A percentile compares a stretch with the other conserved stretches of the same genome.
Conservation (phyloP, 2,888 invertebrate genomes). For the Agonopterix subpropinquella region DNA sequence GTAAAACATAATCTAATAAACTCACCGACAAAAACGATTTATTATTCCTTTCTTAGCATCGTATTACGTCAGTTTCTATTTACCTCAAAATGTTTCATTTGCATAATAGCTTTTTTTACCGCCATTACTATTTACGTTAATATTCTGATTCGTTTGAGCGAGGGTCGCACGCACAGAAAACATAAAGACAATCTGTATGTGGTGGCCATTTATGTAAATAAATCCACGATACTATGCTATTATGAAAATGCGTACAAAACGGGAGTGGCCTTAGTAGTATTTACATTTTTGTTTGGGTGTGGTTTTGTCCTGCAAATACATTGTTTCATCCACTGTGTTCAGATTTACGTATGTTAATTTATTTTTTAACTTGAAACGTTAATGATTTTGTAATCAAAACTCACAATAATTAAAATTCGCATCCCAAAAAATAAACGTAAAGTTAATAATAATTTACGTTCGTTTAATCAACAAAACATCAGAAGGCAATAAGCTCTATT, state of each 20-base stretch:
- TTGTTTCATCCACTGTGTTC: constrained; percentile 32
- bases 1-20: constrained; percentile 49
- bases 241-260: constrained; percentile 57
- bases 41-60: constrained; percentile 62
- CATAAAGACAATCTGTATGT: constrained; percentile 72
- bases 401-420: constrained; percentile 36
- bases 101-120: constrained; percentile 74
- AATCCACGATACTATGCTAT: constrained; percentile 63
- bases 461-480: constrained; percentile 72
- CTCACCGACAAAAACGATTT: constrained; percentile 56
- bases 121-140: constrained; percentile 71
- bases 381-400: constrained; percentile 6
- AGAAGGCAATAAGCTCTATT: constrained; percentile 67
- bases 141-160: constrained; percentile 67
- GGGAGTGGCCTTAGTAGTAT: constrained; percentile 50
- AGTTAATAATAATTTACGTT: constrained; percentile 51
- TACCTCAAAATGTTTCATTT: constrained; percentile 74
- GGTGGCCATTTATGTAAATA: constrained; percentile 73
- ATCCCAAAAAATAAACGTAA: constrained; percentile 36
- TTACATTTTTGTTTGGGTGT: constrained; percentile 59
- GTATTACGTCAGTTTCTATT: constrained; percentile 69
- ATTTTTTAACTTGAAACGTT: constrained; percentile 5
- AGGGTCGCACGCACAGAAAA: constrained; percentile 67
- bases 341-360: constrained; percentile 10
- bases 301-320: constrained; percentile 38